Base-by-base conservation (phyloP, 2,888 invertebrate species). In the Diarsia brunnea region DNA sequence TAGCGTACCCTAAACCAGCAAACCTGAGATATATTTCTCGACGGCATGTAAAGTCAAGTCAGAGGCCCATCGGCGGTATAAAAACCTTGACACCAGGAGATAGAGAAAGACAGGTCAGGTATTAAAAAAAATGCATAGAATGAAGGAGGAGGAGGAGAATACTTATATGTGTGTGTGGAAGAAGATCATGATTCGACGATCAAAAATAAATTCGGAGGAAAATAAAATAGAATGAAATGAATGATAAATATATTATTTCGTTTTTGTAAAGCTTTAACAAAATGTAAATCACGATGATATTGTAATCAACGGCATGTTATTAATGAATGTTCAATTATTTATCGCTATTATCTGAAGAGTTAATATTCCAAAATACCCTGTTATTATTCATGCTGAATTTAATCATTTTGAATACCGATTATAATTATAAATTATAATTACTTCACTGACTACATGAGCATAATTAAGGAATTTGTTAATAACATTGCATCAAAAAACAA, bases 241-340 rank as follows among this genome's bases (percentile, higher is more conserved):
- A n/a, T 14, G 7, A 24, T 3, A 53, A 72, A 53, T 31, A n/a
- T n/a, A n/a, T n/a, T n/a, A 69, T 31, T 31, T 55, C 19, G 3
- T 24, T 19, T 16, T 11, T n/a, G 16, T 73, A 43, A 43, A 43
- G 43, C 43, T 73, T 21, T 60, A 31, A 24, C 58, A 73, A 58
- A 45, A 72, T 73, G 16, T 24, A 47, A 73, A 73, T 73, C 14
- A 45, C 21, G 4, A 49, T 49, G 27, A 58, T 49, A 38, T n/a
- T 60, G 49, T 47, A 58, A 72, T 72, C 73, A 60, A 73, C 58
- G 21, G 27, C 4, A 2, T 27, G 2, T 4, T 43, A 14, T 27
- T 27, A 49, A 73, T 74, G n/a, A 60, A 49, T n/a, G 24, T 73
- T n/a, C 27, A 27, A 73, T 72, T 24, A 49, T 21, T 24, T 58